Base-by-base conservation (phyloP, 2,888 invertebrate species). In the Luperina nickerlii region DNA sequence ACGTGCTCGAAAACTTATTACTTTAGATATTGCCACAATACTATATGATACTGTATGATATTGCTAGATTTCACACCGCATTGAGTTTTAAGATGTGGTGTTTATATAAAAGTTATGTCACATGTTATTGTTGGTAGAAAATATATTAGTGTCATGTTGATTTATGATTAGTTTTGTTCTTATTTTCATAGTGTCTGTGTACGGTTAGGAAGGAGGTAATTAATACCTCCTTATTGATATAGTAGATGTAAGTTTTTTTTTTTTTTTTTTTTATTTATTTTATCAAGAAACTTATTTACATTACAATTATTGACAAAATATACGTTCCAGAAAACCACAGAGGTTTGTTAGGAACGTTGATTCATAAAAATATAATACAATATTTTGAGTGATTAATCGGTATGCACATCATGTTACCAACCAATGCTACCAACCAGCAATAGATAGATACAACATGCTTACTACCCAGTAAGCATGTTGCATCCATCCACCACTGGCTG, bases 1-100 rank as follows among this genome's bases (percentile, higher is more conserved):
- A 96, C 96, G 96, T 96, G 96, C 95, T 92, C 89, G 87, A 87
- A 89, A 91, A 92, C 92, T 94, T 95, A 94, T 95, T 94, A 94
- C 94, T 87, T 83, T 83, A 92, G 90, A 91, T 92, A 92, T 90
- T 90, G 84, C 87, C 86, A 90, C 88, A 90, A 89, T 91, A 90
- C 89, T 83, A 76, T 76, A 69, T 83, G 81, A 87, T 87, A 82
- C 76, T 83, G 76, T 76, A 71, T 83, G 80, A 87, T 87, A 81
- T 76, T 82, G 76, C 83, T 88, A 88, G 79, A 87, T 90, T 89
- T 90, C 79, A 82, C 82, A 78, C 75, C 57, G 5, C 83, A 63
- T 48, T 74, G 78, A 79, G 62, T 75, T 76, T 73, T 69, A 69
- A 78, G 65, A 67, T 65, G 20, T 72, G 62, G 20, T 67, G 48